These are phyloP conservation scores for Cyclargus thomasi DNA, from an alignment of 1,140 invertebrate genomes.

Conservation along the genomic window DNA sequence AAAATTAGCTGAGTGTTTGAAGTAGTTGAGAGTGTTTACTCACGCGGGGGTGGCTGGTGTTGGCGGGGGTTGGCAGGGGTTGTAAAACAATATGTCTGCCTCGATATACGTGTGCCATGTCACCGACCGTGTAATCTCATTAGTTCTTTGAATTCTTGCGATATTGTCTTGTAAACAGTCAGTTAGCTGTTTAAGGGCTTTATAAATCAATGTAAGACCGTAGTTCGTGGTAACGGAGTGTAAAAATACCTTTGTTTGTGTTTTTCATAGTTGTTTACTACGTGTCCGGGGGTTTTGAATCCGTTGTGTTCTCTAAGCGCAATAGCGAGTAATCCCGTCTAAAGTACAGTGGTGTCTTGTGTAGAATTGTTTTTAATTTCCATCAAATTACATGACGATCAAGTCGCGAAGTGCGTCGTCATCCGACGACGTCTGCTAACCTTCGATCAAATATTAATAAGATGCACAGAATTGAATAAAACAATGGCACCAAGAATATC, in stretches of 20 bases:
- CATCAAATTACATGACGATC: too few relatives aligned
- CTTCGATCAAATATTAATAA: too few relatives aligned
- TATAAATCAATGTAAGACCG: conserved; percentile 1
- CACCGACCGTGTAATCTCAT: conserved; percentile 19
- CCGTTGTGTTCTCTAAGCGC: too few relatives aligned
- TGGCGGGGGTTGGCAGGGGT: conserved; percentile 18
- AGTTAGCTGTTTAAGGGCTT: neutral
- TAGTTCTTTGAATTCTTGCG: conserved; percentile 20
- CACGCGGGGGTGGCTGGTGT: conserved; percentile 8
- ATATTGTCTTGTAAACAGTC: conserved; percentile 6
- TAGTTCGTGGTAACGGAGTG: neutral
- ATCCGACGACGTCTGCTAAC: too few relatives aligned
- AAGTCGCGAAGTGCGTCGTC: too few relatives aligned
- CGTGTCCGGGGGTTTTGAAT: neutral
- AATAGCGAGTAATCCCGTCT: too few relatives aligned
- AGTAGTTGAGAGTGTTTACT: conserved; percentile 20
- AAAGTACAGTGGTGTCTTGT: too few relatives aligned
- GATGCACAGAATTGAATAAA: too few relatives aligned
- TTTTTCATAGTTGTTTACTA: neutral
- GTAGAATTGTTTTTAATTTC: too few relatives aligned
- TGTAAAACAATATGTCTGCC: conserved; percentile 33
- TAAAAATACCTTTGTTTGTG: neutral
- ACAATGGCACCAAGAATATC: too few relatives aligned
- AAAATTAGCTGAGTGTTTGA: conserved; percentile 17
- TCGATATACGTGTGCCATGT: conserved; percentile 26